A percentile compares a stretch with the other conserved stretches of the same genome.
These are phyloP conservation scores for Ostrea edulis DNA, from an alignment of 1,140 invertebrate genomes.

Conservation along the genomic window DNA sequence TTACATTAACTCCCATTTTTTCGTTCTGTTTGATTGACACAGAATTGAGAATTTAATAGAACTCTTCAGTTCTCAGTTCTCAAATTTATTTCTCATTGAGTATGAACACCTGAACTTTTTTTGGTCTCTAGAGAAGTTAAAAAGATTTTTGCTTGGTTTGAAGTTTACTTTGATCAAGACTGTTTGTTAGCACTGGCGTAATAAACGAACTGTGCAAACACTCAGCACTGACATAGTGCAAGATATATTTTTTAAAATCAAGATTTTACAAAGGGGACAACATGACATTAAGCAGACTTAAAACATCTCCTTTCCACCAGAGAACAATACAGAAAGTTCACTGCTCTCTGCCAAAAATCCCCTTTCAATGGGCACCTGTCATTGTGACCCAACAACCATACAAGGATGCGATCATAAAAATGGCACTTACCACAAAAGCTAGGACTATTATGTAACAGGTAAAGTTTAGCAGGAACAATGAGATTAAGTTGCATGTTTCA, in stretches of 20 bases:
- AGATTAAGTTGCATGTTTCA: not conserved
- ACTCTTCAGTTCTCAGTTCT: no score
- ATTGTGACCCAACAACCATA: constrained; percentile 9
- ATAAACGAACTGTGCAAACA: not conserved
- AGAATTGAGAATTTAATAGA: not conserved
- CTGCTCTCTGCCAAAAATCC: not conserved
- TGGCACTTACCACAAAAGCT: not conserved
- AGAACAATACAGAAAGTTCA: constrained; percentile 22
- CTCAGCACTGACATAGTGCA: not conserved
- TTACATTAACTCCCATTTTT: not conserved
- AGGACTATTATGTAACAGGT: not conserved
- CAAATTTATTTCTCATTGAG: not conserved
- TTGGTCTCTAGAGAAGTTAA: not conserved
- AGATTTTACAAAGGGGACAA: not conserved
- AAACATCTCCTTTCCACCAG: not conserved
- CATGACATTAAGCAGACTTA: constrained; percentile 23
- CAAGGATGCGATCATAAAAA: not conserved
- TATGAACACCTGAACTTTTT: not conserved
- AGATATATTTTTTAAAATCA: constrained; percentile 25
- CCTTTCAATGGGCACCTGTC: not conserved
- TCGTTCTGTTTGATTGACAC: not conserved
- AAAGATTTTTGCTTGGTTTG: not conserved
- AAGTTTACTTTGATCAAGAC: constrained; percentile 1
- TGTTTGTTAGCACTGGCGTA: not conserved
- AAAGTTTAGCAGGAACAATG: not conserved